phyloP scores from a whole-genome alignment of 37 sponge, comb jelly and placozoan genomes.

The Bolinopsis microptera region DNA sequence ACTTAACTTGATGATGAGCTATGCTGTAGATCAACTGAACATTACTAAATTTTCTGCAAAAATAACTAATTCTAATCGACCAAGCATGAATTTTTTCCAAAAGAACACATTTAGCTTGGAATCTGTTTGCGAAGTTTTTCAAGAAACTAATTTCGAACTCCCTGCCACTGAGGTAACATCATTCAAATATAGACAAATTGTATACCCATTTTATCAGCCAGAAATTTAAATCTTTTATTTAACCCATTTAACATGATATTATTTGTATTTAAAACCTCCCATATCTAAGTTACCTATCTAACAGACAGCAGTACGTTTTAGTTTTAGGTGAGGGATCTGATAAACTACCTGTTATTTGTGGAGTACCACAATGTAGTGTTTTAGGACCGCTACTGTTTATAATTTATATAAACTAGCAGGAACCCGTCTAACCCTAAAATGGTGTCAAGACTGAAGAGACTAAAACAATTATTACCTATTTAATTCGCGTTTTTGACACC shows the following conservation, averaged over 20 bases:
- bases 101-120: background rate
- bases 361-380: background rate
- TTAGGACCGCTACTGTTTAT: background rate
- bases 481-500: too few relatives aligned
- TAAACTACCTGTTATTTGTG: too few relatives aligned
- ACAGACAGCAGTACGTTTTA: too few relatives aligned
- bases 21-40: background rate
- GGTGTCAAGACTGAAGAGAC: too few relatives aligned
- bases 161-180: background rate
- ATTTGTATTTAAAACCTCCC: too few relatives aligned
- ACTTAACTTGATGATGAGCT: background rate
- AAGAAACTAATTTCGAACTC: slow-evolving; percentile 7
- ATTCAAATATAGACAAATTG: background rate
- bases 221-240: background rate
- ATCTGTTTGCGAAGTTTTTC: background rate
- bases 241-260: too few relatives aligned
- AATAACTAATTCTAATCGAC: background rate
- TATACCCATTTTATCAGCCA: background rate
- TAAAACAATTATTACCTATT: too few relatives aligned
- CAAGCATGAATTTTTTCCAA: slow-evolving; percentile 16
- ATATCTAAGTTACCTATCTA: too few relatives aligned
- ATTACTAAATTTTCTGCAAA: slow-evolving; percentile 32
- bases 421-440: too few relatives aligned
- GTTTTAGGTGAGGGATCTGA: too few relatives aligned
- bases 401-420: too few relatives aligned